Evolutionary conservation across 2,888 invertebrate species (phyloP).

Genomic region (Drosophila colorata): DNA sequence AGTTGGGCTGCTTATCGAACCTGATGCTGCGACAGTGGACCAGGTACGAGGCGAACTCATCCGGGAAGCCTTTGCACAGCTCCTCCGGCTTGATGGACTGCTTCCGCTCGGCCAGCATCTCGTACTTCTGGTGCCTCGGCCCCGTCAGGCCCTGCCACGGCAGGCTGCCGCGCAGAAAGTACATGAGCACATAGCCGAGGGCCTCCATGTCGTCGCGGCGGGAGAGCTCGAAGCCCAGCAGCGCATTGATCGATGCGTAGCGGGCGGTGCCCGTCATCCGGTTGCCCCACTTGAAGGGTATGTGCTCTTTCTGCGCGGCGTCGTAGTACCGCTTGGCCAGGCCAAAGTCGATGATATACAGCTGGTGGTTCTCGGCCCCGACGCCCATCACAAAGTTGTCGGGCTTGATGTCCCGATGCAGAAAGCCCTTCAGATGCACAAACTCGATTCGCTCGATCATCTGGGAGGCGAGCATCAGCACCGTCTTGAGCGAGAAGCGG

Average conservation of each 20-base stretch:
- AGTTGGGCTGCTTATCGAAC: slow-evolving; percentile 43
- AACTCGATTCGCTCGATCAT: slow-evolving; percentile 45
- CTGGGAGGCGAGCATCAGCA: slow-evolving; percentile 51
- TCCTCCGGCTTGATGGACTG: slow-evolving; percentile 12
- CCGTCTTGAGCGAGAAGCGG: slow-evolving; percentile 56
- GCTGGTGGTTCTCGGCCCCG: rapidly evolving
- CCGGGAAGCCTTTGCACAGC: slow-evolving; percentile 49
- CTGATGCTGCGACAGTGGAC: slow-evolving; percentile 23
- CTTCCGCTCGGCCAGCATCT: slow-evolving; percentile 50
- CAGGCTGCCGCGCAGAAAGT: slow-evolving; percentile 47
- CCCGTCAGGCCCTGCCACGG: slow-evolving; percentile 49
- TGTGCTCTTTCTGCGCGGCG: not conserved
- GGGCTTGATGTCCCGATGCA: slow-evolving; percentile 63
- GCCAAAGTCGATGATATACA: slow-evolving; percentile 57
- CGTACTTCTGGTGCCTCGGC: slow-evolving; percentile 23
- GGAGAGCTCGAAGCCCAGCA: slow-evolving; percentile 20
- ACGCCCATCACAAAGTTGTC: slow-evolving; percentile 48
- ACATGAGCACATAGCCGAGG: slow-evolving; percentile 50
- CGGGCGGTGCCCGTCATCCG: slow-evolving; percentile 47
- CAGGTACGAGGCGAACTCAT: slow-evolving; percentile 43
- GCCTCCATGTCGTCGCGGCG: slow-evolving; percentile 67
- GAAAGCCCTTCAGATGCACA: slow-evolving; percentile 23
- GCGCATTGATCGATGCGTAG: slow-evolving; percentile 44
- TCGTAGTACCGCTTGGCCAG: slow-evolving; percentile 30
- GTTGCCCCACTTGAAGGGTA: not conserved